Evolutionary conservation across 2,797 vertebrate species (phyloP), one percentile per base, ranked within the genome.

Genomic region (Xenentodon cancila): DNA sequence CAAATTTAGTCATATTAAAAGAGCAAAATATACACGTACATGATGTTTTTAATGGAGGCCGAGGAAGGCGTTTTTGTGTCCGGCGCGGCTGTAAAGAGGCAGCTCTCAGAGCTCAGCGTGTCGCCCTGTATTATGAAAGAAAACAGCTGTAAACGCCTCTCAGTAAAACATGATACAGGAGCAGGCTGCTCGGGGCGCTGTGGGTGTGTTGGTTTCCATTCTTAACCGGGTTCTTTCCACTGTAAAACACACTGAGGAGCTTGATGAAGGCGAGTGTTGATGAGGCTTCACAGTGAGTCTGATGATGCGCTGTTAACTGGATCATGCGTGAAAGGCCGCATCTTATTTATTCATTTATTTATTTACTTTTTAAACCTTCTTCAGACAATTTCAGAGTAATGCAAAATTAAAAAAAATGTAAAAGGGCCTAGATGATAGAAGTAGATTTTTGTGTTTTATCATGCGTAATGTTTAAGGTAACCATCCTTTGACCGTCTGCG

Each of bases 141-240:
- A 85, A 90, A 87, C 90, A 90, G 89, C 90, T 89, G 90, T 85
- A 87, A 84, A 80, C 81, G 80, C 76, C 77, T 81, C 83, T 49
- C 71, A 61, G 63, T 71, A 79, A 53, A 87, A 87, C 84, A 79
- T 57, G 80, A 89, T 75, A 64, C 75, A 74, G 76, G 76, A 70
- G 77, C 37, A 21, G 77, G 68, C 70, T 73, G 81, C 81, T 57
- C 80, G 53, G 54, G 73, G 67, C 77, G 74, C 81, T 13, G 62
- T 59, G 76, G 51, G 66, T 70, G 66, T 68, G 78, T 83, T 64
- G 56, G 75, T 67, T 68, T 65, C 79, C 71, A 58, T 4, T 55
- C 69, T 59, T 37, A 27, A 47, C 32, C 40, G 55, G 57, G 3
- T 51, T 8, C 25, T 47, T 73, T 80, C 53, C 73, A 58, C 64